Conservation (phyloP, 2,113 vertebrate species). For the Polypterus bichir region DNA sequence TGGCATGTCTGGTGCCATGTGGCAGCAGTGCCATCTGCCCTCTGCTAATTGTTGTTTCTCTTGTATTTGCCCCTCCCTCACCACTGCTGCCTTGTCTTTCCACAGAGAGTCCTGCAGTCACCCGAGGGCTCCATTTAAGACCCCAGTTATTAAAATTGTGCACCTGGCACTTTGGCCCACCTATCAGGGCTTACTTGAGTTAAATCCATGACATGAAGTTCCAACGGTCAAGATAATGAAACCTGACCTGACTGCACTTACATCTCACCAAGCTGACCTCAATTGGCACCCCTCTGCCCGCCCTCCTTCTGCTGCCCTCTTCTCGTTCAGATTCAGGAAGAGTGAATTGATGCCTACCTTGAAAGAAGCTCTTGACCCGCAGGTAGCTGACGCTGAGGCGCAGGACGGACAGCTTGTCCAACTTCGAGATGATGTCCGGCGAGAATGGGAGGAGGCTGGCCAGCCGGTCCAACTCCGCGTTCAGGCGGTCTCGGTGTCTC, state of each 20-base stretch:
- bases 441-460: constrained; percentile 85
- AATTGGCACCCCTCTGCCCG: too few species aligned
- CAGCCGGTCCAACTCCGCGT: constrained; percentile 83
- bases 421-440: constrained; percentile 78
- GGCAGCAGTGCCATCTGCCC: too few species aligned
- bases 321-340: background rate
- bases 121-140: too few species aligned
- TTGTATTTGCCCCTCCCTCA: too few species aligned
- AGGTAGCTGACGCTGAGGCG: constrained; percentile 93
- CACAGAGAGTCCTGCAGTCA: too few species aligned
- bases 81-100: too few species aligned
- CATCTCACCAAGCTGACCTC: background rate
- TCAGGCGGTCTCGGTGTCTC: constrained; percentile 85
- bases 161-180: background rate
- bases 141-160: too few species aligned
- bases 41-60: too few species aligned
- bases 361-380: constrained; percentile 90
- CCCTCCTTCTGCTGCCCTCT: background rate
- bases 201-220: background rate
- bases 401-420: constrained; percentile 91
- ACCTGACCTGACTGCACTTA: background rate
- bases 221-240: background rate
- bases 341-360: constrained; percentile 50
- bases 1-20: too few species aligned
- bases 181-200: background rate